Percentiles rank a stretch among this genome's conserved stretches.
phyloP scores from a whole-genome alignment of 2,888 invertebrate genomes.

The Leucophora obtusa region DNA sequence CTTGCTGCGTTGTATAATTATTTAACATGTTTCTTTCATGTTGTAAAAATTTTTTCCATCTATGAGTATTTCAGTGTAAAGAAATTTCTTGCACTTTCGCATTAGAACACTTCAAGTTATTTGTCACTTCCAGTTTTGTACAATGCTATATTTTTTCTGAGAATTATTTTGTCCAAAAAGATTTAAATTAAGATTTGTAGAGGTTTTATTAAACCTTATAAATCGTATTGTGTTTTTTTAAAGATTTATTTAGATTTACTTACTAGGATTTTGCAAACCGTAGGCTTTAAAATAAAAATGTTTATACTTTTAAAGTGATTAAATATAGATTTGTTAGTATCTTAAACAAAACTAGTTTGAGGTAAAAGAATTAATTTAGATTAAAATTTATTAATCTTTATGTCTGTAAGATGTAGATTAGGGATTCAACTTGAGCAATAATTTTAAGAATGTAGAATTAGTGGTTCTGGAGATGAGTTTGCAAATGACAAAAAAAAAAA shows the following conservation, averaged over 20 bases:
- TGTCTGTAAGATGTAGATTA: neutral
- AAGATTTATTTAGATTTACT: slow-evolving; percentile 12
- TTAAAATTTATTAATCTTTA: neutral
- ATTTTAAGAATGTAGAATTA: neutral
- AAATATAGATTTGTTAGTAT: neutral
- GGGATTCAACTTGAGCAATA: neutral
- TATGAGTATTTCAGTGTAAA: slow-evolving; percentile 10
- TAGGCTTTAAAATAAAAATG: slow-evolving; percentile 1
- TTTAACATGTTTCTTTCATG: slow-evolving; percentile 37
- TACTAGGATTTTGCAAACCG: slow-evolving; percentile 11
- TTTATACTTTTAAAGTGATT: slow-evolving; percentile 10
- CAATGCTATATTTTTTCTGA: neutral
- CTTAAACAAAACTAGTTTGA: neutral
- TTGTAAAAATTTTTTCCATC: slow-evolving; percentile 15
- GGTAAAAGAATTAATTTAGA: neutral
- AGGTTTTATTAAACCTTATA: neutral
- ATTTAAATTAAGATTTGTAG: slow-evolving; percentile 46
- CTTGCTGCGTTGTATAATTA: slow-evolving; percentile 44
- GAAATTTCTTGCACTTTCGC: slow-evolving; percentile 41
- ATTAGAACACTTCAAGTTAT: slow-evolving; percentile 33
- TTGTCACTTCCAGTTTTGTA: slow-evolving; percentile 35
- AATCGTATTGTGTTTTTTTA: slow-evolving; percentile 16
- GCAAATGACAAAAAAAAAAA: too few relatives aligned
- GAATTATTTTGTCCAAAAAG: slow-evolving; percentile 30
- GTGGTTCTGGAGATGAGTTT: neutral